A percentile compares a stretch with the other conserved stretches of the same genome.
Conservation (phyloP, 2,888 invertebrate species). For the Lycia hirtaria region DNA sequence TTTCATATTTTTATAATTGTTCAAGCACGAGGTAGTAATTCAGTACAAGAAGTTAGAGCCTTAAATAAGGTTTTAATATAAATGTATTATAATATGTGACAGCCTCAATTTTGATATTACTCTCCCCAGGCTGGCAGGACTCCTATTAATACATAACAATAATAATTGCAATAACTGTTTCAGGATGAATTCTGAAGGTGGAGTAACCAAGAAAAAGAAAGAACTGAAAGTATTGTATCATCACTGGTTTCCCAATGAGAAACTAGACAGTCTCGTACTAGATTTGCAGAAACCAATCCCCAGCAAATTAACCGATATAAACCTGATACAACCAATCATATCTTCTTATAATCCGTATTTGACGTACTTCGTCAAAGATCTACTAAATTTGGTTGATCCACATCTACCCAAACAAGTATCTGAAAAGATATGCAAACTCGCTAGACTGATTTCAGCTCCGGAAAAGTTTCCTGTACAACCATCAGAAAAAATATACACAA, state of each 20-base stretch:
- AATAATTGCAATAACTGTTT: constrained; percentile 41
- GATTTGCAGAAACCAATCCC: constrained; percentile 69
- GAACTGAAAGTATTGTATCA: constrained; percentile 64
- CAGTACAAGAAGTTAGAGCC: too few relatives aligned
- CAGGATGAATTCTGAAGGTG: constrained; percentile 52
- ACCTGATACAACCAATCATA: constrained; percentile 69
- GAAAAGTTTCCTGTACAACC: constrained; percentile 49
- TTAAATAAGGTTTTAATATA: too few relatives aligned
- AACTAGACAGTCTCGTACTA: constrained; percentile 58
- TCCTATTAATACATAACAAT: neutral
- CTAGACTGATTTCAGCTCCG: constrained; percentile 67
- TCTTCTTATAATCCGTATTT: constrained; percentile 71
- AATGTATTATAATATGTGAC: too few relatives aligned
- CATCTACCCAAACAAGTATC: constrained; percentile 54
- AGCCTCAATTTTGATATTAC: too few relatives aligned
- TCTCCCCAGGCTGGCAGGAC: too few relatives aligned
- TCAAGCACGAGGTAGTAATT: too few relatives aligned
- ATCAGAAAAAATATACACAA: constrained; percentile 69
- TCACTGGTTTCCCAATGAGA: constrained; percentile 75
- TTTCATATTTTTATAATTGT: too few relatives aligned
- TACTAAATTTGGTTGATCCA: constrained; percentile 66
- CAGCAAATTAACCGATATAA: constrained; percentile 61
- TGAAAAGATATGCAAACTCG: constrained; percentile 61
- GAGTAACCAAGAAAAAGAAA: constrained; percentile 55
- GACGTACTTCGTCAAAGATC: constrained; percentile 64